These are phyloP conservation scores for Erpornis zantholeuca DNA, from an alignment of 2,113 vertebrate species.

Conservation along the genomic window DNA sequence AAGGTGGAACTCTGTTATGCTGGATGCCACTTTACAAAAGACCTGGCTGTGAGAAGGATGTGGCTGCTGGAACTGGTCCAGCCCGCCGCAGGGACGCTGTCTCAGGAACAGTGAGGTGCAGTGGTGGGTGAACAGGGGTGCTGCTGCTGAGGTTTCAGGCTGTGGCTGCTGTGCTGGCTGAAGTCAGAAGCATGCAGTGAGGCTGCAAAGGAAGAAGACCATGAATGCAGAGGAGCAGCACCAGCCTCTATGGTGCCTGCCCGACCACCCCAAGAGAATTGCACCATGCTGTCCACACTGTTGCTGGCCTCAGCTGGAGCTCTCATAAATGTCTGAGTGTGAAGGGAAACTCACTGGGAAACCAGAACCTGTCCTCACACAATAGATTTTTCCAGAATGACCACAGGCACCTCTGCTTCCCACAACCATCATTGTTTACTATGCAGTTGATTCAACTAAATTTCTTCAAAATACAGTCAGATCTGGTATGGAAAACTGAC, in stretches of 20 bases:
- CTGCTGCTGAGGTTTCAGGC: background rate
- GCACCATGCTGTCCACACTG: no score
- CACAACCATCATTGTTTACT: background rate
- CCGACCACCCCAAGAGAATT: accelerated
- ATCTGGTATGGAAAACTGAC: background rate
- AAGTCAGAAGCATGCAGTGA: accelerated
- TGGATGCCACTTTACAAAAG: background rate
- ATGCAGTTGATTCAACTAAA: background rate
- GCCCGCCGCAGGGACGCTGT: accelerated
- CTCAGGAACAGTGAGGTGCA: background rate
- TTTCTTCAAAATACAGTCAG: background rate
- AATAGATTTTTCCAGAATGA: background rate
- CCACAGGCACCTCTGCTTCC: accelerated
- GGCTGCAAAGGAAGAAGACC: background rate
- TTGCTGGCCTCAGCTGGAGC: background rate
- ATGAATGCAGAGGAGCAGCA: background rate
- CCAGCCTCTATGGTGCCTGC: background rate
- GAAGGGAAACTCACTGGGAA: background rate
- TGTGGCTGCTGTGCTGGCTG: background rate
- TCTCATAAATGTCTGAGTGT: accelerated
- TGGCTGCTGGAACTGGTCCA: background rate
- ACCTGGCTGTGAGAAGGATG: background rate
- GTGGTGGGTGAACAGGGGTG: accelerated
- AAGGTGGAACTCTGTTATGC: accelerated
- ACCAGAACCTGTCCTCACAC: background rate